A percentile compares a stretch with the other conserved stretches of the same genome.
These are phyloP conservation scores for Onychomys arenicola DNA, from an alignment of 2,797 vertebrate species.

Conservation along the genomic window DNA sequence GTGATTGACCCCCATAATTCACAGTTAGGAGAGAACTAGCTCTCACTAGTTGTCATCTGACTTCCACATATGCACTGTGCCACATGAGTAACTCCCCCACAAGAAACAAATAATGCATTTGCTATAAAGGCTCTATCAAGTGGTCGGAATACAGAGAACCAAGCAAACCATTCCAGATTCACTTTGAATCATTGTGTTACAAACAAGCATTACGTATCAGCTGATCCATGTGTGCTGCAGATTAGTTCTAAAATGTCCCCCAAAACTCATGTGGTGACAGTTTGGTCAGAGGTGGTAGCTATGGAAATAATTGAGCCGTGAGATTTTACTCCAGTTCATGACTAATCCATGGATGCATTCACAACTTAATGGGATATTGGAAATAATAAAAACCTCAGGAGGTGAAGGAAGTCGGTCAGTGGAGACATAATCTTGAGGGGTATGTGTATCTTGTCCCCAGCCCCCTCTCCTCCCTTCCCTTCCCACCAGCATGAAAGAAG, in stretches of 20 bases:
- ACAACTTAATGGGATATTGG: neutral
- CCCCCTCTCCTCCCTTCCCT: neutral
- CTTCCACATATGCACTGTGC: neutral
- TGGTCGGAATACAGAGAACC: neutral
- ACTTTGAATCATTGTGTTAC: neutral
- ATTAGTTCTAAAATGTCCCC: neutral
- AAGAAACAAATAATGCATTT: neutral
- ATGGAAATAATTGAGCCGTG: no score
- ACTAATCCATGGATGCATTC: neutral
- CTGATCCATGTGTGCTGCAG: neutral
- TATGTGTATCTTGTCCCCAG: neutral
- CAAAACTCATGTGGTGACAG: neutral
- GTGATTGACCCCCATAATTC: neutral
- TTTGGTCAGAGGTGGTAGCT: neutral
- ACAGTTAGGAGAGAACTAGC: neutral
- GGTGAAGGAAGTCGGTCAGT: neutral
- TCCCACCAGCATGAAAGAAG: neutral
- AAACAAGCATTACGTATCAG: neutral
- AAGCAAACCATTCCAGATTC: neutral
- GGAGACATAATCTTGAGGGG: neutral
- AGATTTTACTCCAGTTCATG: neutral
- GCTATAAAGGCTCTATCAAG: constrained; percentile 20
- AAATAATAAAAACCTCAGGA: neutral
- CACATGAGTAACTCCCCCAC: neutral
- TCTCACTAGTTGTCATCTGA: neutral